Base-by-base conservation (phyloP, 1,140 invertebrate species). In the Anagrus nilaparvatae region DNA sequence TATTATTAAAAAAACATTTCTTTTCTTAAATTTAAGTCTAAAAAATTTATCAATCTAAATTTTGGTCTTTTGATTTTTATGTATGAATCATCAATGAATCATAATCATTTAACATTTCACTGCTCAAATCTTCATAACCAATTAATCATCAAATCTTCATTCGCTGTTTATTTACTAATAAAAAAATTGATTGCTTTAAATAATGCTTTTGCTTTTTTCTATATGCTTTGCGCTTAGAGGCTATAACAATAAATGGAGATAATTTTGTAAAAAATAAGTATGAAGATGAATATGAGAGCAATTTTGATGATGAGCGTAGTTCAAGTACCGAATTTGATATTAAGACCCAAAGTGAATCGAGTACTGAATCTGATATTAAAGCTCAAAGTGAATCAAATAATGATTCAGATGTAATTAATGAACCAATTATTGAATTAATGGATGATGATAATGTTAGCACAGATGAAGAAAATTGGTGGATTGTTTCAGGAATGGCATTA, bases 401-500 rank as follows among this genome's bases (percentile, higher is more conserved):
- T n/a, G n/a, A n/a, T n/a, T n/a, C n/a, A n/a, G n/a, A n/a, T 12
- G 24, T 12, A 27, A 12, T 12, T 7, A 12, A 6, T 27, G 30
- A 41, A 17, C 30, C 25, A 1, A 52, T 66, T 36, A 45, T 61
- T 33, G 57, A 66, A 40, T 52, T 65, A 47, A 48, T 53, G 33
- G 56, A 60, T 14, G 53, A 54, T 8, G 55, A 63, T 47, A 54
- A 44, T 31, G 49, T 55, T 45, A n/a, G n/a, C n/a, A 21, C 18
- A 16, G 16, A 31, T 30, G 58, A 63, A 19, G 49, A 40, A 38
- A 49, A 49, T 21, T 66, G 58, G 56, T 61, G 58, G 48, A 45
- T 56, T 65, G 51, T 69, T 69, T 53, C 63, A 69, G 66, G 66
- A 58, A 69, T 67, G 63, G 65, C 66, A 49, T 34, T 69, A 14